A percentile compares a stretch with the other conserved stretches of the same genome.
Conservation (phyloP, 1,140 invertebrate genomes). For the Gonioctena quinquepunctata region DNA sequence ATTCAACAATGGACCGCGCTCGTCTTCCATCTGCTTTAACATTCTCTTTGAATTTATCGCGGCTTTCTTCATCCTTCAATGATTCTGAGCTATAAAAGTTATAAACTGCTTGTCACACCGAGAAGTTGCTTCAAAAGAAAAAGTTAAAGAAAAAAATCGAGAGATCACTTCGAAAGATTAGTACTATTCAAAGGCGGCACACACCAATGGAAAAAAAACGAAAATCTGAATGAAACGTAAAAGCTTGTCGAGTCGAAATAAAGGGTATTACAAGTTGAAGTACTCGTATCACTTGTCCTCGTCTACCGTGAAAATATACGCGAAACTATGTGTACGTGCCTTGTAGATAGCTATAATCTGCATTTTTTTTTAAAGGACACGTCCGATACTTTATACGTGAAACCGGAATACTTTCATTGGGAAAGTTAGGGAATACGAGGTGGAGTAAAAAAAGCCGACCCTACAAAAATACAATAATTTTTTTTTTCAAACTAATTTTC, state of each 20-base stretch:
- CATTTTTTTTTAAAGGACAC: too few relatives aligned
- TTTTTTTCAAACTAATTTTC: too few relatives aligned
- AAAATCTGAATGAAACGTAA: neutral
- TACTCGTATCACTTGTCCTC: too few relatives aligned
- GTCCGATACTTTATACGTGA: too few relatives aligned
- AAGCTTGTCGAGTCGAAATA: neutral
- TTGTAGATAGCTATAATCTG: too few relatives aligned
- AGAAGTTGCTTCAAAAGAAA: neutral
- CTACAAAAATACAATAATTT: too few relatives aligned
- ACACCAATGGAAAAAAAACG: neutral
- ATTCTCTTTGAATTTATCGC: neutral
- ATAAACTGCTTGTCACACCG: slow-evolving; percentile 9
- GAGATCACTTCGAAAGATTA: neutral
- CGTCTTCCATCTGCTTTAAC: slow-evolving; percentile 1
- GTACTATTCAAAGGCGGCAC: neutral
- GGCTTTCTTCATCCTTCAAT: neutral
- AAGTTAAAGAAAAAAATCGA: neutral
- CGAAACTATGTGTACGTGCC: too few relatives aligned
- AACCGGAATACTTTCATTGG: too few relatives aligned
- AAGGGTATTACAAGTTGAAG: too few relatives aligned
- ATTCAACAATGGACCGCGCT: neutral
- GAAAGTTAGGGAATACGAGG: too few relatives aligned
- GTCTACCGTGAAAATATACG: too few relatives aligned
- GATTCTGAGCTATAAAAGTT: slow-evolving; percentile 4
- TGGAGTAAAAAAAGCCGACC: too few relatives aligned